Base-by-base conservation (phyloP, 1,140 invertebrate species). In the Hyposmocoma kahamanoa region DNA sequence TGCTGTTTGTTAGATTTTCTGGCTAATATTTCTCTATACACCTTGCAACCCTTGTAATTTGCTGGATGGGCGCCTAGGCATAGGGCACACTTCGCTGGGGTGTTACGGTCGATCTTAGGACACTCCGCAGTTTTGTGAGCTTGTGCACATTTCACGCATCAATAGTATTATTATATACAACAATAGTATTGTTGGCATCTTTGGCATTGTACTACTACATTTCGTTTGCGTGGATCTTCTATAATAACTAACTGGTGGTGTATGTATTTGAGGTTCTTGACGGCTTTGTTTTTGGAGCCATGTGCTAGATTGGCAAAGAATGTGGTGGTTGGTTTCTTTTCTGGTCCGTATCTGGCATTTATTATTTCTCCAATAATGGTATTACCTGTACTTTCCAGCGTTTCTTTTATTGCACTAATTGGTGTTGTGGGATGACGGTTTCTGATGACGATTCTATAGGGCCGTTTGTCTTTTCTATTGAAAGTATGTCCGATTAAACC, bases 141-240 rank as follows among this genome's bases (percentile, higher is more conserved):
- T 38, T 38, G 3, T 4, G 10, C 30, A 38, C 30, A 47, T 47
- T 38, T 47, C 10, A 47, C 45, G 22, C 45, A 47, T 6, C 24
- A 30, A 18, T 34, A 38, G 4, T 26, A 19, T 21, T 36, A 15
- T 17, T 38, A 36, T 38, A 36, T 38, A 22, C 15, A 15, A 18
- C 38, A 18, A 0, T 73, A 72, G 43, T 62, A 79, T 20, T 42
- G 38, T 50, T 84, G 72, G 44, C 72, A 82, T 18, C 59, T 52
- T 9, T 42, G 42, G 39, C 73, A 80, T 45, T 82, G 74, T 6
- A 51, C 26, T 8, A 74, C 62, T 26, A 24, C 26, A 10, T 30
- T 67, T 9, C 22, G 28, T 62, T 59, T 47, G 58, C 50, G 20
- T 38, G 28, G 9, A 59, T 62, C 53, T 62, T 15, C 45, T 47